Evolutionary conservation across 2,888 invertebrate species (phyloP).

Genomic region (Meloe dianella): DNA sequence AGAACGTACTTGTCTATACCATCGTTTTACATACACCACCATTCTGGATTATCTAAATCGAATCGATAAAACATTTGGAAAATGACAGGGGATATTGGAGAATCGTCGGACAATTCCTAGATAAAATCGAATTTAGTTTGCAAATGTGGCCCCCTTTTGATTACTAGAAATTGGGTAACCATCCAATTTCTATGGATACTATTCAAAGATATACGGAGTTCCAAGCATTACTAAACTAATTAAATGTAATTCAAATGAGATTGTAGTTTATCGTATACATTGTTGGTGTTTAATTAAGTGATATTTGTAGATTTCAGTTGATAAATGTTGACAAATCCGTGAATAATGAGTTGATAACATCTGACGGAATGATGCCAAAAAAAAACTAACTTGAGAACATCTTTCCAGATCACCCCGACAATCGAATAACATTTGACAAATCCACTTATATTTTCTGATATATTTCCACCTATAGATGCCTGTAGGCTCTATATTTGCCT

Average conservation of each 20-base stretch:
- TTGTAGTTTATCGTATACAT: neutral
- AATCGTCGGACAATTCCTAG: neutral
- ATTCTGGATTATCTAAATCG: neutral
- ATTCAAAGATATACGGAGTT: neutral
- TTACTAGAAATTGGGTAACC: neutral
- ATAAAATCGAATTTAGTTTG: constrained; percentile 4
- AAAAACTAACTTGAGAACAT: too few species aligned
- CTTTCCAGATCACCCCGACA: neutral
- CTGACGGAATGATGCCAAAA: too few species aligned
- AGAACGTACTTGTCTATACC: neutral
- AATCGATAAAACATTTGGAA: constrained; percentile 1
- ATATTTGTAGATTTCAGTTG: neutral
- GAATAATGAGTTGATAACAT: neutral
- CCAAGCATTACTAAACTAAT: neutral
- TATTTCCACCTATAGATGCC: neutral
- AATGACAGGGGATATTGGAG: neutral
- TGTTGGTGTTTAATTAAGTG: neutral
- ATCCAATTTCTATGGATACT: neutral
- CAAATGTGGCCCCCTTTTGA: neutral
- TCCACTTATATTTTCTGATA: neutral
- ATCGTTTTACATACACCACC: neutral
- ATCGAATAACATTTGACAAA: neutral
- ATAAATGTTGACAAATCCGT: neutral
- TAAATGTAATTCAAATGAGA: neutral
- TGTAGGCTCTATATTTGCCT: neutral